Conservation (phyloP, 2,113 vertebrate genomes). For the Macrotis lagotis region DNA sequence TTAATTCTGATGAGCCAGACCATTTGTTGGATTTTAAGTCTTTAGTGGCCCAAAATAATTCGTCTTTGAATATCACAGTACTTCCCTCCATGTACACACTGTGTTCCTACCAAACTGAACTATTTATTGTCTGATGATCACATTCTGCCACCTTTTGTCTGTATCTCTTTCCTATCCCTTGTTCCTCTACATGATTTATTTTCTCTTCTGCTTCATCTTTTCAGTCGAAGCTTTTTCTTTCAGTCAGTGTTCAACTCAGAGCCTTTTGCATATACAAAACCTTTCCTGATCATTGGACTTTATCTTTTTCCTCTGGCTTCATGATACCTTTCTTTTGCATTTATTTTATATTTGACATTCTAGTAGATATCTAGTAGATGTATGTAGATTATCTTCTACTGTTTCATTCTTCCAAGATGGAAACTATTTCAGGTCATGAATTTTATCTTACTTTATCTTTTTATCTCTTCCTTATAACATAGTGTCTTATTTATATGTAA, state of each 20-base stretch:
- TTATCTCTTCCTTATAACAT: no score
- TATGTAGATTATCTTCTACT: no score
- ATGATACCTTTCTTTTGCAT: background rate
- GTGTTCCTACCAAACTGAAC: background rate
- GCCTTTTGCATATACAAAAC: background rate
- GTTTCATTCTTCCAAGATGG: no score
- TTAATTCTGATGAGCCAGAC: background rate
- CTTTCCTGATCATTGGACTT: background rate
- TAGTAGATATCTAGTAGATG: background rate
- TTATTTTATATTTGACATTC: background rate
- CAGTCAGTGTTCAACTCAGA: background rate
- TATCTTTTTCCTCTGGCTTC: background rate
- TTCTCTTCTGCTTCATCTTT: background rate
- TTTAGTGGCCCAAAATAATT: background rate
- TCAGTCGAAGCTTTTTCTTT: background rate
- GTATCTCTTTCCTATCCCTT: background rate
- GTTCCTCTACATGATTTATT: background rate
- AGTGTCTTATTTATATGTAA: no score
- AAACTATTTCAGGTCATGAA: no score
- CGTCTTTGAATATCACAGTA: background rate
- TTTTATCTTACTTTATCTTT: no score
- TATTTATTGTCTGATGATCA: background rate
- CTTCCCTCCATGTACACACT: background rate
- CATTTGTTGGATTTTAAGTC: background rate
- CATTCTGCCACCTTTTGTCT: background rate